These are phyloP conservation scores for Sphenopsis melanotis DNA, from an alignment of 2,797 vertebrate genomes.

Conservation along the genomic window DNA sequence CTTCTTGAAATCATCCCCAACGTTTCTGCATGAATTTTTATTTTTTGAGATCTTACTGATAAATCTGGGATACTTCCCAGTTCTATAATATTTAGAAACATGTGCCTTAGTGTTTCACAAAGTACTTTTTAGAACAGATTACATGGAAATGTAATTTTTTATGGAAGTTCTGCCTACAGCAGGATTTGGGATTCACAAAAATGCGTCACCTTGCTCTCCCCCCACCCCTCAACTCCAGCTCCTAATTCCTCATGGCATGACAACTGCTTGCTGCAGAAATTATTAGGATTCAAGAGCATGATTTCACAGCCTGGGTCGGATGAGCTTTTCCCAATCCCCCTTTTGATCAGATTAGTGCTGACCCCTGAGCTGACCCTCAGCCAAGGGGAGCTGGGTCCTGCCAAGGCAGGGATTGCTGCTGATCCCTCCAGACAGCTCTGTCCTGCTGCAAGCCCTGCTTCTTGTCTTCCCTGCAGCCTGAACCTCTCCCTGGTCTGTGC, in stretches of 20 bases:
- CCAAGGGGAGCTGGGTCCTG: not conserved
- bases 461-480: not conserved
- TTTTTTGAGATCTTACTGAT: not conserved
- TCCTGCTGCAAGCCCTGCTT: not conserved
- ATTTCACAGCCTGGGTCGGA: conserved; percentile 19
- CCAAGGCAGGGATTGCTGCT: not conserved
- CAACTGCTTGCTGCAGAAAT: not conserved
- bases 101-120: not conserved
- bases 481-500: not conserved
- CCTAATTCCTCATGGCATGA: not conserved
- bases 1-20: not conserved
- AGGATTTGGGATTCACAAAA: not conserved
- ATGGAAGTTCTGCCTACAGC: not conserved
- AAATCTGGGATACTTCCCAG: not conserved
- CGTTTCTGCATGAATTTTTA: not conserved
- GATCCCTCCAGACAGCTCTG: not conserved
- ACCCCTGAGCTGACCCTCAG: not conserved
- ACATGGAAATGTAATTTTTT: not conserved
- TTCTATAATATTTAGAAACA: not conserved
- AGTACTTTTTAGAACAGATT: not conserved
- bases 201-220: not conserved
- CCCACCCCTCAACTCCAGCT: not conserved
- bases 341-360: conserved; percentile 16
- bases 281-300: not conserved
- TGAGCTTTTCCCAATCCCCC: conserved; percentile 28